phyloP scores from a whole-genome alignment of 2,113 vertebrate genomes.

The Cyprinodon brontotheroides region DNA sequence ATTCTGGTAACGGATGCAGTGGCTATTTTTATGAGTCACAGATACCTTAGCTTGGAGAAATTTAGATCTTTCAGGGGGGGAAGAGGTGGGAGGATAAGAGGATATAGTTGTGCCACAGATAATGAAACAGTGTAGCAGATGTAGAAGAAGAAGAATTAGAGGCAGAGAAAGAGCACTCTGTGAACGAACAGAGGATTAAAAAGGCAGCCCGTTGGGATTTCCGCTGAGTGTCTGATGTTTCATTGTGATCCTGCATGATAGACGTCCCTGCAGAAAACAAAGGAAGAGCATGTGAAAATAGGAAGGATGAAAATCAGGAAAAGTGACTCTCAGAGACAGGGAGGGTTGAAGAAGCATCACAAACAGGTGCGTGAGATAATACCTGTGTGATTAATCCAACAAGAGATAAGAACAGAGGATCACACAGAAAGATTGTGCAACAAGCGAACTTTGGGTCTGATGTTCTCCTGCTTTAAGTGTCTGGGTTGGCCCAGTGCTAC shows the following conservation, averaged over 20 bases:
- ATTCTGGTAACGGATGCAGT: constrained; percentile 46
- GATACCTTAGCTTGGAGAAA: constrained; percentile 49
- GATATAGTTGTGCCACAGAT: constrained; percentile 62
- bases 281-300: constrained; percentile 11
- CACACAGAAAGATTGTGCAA: constrained; percentile 23
- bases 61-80: constrained; percentile 48
- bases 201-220: constrained; percentile 27
- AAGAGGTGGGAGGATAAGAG: constrained; percentile 63
- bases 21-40: constrained; percentile 55
- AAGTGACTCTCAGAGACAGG: constrained; percentile 14
- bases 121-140: constrained; percentile 53
- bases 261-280: constrained; percentile 37
- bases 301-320: constrained; percentile 20
- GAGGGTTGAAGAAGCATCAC: constrained; percentile 5
- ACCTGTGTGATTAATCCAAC: constrained; percentile 42
- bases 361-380: constrained; percentile 43
- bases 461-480: constrained; percentile 52
- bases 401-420: constrained; percentile 44
- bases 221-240: constrained; percentile 33
- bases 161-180: constrained; percentile 20
- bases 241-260: constrained; percentile 32
- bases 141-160: constrained; percentile 22
- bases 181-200: constrained; percentile 47
- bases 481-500: constrained; percentile 27
- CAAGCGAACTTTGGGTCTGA: constrained; percentile 33